These are phyloP conservation scores for Caenorhabditis inopinata DNA, from an alignment of 1,140 invertebrate species.

Conservation along the genomic window DNA sequence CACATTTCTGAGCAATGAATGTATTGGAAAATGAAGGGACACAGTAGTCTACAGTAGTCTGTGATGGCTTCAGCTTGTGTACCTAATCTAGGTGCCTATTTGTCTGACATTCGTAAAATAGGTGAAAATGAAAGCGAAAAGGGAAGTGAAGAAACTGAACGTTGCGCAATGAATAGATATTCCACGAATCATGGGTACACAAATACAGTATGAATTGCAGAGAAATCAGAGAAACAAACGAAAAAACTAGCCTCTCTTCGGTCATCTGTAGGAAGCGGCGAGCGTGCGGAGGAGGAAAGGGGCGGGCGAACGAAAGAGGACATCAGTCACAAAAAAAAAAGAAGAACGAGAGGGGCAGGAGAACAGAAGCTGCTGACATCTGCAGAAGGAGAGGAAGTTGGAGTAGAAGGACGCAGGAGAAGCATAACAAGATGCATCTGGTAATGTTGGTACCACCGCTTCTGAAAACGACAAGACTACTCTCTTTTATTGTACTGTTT, in stretches of 20 bases:
- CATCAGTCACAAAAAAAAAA: background rate
- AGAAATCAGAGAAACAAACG: background rate
- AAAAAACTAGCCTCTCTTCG: slow-evolving; percentile 14
- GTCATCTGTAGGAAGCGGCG: background rate
- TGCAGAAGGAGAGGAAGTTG: background rate
- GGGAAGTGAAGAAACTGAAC: slow-evolving; percentile 24
- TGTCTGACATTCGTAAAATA: too few species aligned
- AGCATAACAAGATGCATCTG: background rate
- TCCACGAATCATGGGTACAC: slow-evolving; percentile 1
- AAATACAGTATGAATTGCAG: background rate
- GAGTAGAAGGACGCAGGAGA: background rate
- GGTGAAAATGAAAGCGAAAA: slow-evolving; percentile 21
- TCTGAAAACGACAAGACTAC: background rate
- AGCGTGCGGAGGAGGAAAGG: too few species aligned
- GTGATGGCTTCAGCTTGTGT: too few species aligned
- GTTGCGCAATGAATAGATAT: slow-evolving; percentile 24
- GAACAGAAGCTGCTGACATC: slow-evolving; percentile 8
- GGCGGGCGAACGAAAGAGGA: background rate
- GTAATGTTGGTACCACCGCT: background rate
- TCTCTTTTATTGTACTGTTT: background rate
- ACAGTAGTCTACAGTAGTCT: too few species aligned
- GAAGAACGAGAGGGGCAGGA: background rate
- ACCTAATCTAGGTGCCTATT: too few species aligned
- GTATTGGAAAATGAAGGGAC: too few species aligned
- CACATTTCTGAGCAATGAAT: too few species aligned